These are phyloP conservation scores for Gadopsis bispinosus DNA, from an alignment of 2,797 vertebrate species.

Conservation along the genomic window DNA sequence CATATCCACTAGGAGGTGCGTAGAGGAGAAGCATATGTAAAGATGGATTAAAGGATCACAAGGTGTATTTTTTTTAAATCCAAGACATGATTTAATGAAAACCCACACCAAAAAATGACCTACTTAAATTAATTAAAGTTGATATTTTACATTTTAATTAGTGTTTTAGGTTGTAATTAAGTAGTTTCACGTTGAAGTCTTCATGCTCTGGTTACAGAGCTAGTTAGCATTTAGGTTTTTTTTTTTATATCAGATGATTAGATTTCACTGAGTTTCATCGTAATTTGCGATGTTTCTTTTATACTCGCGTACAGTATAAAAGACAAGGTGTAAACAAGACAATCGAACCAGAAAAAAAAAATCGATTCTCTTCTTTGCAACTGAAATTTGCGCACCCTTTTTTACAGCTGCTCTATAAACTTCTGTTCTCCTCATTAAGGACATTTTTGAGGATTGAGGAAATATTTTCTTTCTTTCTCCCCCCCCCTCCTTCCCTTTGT, in stretches of 20 bases:
- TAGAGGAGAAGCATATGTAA: conserved; percentile 57
- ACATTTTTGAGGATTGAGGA: conserved; percentile 46
- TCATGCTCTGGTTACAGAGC: conserved; percentile 30
- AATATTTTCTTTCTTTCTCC: conserved; percentile 1
- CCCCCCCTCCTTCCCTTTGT: conserved; percentile 25
- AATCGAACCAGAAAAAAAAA: not conserved
- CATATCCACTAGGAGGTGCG: conserved; percentile 67
- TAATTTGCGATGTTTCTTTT: conserved; percentile 14
- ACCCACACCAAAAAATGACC: conserved; percentile 66
- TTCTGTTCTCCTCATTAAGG: conserved; percentile 38
- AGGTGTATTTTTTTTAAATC: conserved; percentile 44
- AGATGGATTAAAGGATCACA: conserved; percentile 50
- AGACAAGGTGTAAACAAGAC: conserved; percentile 27
- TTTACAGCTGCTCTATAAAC: conserved; percentile 12
- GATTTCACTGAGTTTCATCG: conserved; percentile 19
- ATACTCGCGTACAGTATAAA: not conserved
- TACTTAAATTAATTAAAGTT: conserved; percentile 72
- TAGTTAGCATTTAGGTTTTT: not conserved
- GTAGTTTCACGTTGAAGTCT: conserved; percentile 40
- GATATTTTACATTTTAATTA: conserved; percentile 76
- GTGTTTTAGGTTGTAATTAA: conserved; percentile 71
- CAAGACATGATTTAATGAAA: conserved; percentile 63
- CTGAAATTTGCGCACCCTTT: not conserved
- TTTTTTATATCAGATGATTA: not conserved
- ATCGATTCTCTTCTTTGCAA: not conserved